These are phyloP conservation scores for Leptatherina wallacei DNA, from an alignment of 2,797 vertebrate species.

Conservation along the genomic window DNA sequence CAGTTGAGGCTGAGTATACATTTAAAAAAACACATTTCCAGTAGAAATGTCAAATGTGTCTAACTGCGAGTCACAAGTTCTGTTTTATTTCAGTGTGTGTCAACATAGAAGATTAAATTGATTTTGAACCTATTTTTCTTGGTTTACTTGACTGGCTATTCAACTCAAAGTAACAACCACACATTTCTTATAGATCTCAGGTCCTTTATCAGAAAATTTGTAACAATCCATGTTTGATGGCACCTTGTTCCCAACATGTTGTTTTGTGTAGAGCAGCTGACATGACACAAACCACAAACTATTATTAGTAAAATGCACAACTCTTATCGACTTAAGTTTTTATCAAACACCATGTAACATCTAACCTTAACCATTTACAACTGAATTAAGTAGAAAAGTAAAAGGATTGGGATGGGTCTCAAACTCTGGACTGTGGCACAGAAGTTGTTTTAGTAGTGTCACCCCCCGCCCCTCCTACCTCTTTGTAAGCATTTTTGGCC, in stretches of 20 bases:
- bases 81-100: not conserved
- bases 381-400: not conserved
- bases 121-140: slow-evolving; percentile 8
- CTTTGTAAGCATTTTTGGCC: not conserved
- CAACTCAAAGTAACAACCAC: not conserved
- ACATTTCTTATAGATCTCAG: too few relatives aligned
- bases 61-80: slow-evolving; percentile 16
- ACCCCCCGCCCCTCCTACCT: not conserved
- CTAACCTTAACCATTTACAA: not conserved
- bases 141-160: not conserved
- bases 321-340: not conserved
- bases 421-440: not conserved
- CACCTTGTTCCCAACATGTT: too few relatives aligned
- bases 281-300: not conserved
- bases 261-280: not conserved
- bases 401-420: not conserved
- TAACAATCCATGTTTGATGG: too few relatives aligned
- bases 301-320: not conserved
- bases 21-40: slow-evolving; percentile 18
- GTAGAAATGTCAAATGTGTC: slow-evolving; percentile 7
- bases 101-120: slow-evolving; percentile 11
- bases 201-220: too few relatives aligned
- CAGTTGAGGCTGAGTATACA: slow-evolving; percentile 6
- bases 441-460: too few relatives aligned
- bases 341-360: not conserved